phyloP scores from a whole-genome alignment of 2,888 invertebrate genomes.

The Bellardia pandia region DNA sequence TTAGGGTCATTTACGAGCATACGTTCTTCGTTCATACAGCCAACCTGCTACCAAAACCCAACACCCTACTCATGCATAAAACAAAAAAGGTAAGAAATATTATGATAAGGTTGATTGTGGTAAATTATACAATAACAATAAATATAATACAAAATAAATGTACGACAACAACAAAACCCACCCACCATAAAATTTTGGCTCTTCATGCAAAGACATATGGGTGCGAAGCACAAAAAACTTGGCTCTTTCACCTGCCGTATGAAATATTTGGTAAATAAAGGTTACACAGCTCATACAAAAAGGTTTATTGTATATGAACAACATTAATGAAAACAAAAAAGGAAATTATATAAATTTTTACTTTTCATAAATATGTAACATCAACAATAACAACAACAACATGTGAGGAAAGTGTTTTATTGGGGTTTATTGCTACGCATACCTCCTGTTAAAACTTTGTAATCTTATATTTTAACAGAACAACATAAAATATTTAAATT shows the following conservation, averaged over 20 bases:
- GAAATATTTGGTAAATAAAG: background rate
- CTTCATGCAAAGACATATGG: background rate
- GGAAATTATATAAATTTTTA: background rate
- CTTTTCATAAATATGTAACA: background rate
- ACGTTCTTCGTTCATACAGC: background rate
- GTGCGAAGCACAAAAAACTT: background rate
- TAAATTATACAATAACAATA: slow-evolving; percentile 11
- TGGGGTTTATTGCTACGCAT: too few relatives aligned
- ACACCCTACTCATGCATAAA: background rate
- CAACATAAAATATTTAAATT: too few relatives aligned
- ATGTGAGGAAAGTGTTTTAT: too few relatives aligned
- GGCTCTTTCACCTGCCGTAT: slow-evolving; percentile 11
- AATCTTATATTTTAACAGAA: too few relatives aligned
- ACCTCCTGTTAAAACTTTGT: too few relatives aligned
- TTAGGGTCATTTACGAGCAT: slow-evolving; percentile 21
- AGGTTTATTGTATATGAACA: background rate
- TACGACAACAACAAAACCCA: background rate
- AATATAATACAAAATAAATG: slow-evolving; percentile 1
- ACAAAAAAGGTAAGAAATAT: background rate
- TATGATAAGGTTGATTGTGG: background rate
- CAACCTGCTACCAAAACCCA: background rate
- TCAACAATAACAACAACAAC: too few relatives aligned
- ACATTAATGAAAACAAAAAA: background rate
- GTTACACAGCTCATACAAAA: background rate
- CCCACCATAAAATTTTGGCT: background rate